Evolutionary conservation across 2,113 vertebrate species (phyloP).

Genomic region (Serilophus lunatus): DNA sequence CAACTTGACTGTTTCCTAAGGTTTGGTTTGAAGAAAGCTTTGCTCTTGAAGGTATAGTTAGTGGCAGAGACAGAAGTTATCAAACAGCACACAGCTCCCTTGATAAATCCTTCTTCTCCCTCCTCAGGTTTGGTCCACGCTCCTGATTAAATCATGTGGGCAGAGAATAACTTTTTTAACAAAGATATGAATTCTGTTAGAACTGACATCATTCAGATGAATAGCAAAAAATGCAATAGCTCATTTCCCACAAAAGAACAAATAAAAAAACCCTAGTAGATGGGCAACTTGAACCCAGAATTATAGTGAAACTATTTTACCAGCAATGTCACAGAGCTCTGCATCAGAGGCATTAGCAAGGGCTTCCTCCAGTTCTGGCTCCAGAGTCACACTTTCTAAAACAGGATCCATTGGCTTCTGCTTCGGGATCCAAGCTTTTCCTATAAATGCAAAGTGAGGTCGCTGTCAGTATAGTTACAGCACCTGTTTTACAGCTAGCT

Average conservation of each 20-base stretch:
- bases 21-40: not conserved
- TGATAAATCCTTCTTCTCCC: not conserved
- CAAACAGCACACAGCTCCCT: not conserved
- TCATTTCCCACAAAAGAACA: not conserved
- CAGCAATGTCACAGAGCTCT: slow-evolving; percentile 97
- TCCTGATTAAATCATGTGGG: not conserved
- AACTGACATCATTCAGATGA: not conserved
- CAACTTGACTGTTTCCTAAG: not conserved
- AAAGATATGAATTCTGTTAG: not conserved
- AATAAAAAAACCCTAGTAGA: not conserved
- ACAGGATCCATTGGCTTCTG: slow-evolving; percentile 86
- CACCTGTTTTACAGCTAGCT: not conserved
- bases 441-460: slow-evolving; percentile 69
- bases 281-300: not conserved
- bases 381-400: slow-evolving; percentile 91
- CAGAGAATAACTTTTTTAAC: not conserved
- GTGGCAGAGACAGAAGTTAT: not conserved
- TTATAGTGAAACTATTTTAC: slow-evolving; percentile 65
- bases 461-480: not conserved
- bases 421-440: slow-evolving; percentile 92
- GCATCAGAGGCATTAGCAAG: slow-evolving; percentile 91
- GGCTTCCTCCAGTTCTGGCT: slow-evolving; percentile 96
- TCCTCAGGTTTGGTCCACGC: not conserved
- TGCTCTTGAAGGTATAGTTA: not conserved
- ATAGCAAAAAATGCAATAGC: not conserved